Evolutionary conservation across 2,888 invertebrate genomes (phyloP).

Genomic region (Orchestes rusci): DNA sequence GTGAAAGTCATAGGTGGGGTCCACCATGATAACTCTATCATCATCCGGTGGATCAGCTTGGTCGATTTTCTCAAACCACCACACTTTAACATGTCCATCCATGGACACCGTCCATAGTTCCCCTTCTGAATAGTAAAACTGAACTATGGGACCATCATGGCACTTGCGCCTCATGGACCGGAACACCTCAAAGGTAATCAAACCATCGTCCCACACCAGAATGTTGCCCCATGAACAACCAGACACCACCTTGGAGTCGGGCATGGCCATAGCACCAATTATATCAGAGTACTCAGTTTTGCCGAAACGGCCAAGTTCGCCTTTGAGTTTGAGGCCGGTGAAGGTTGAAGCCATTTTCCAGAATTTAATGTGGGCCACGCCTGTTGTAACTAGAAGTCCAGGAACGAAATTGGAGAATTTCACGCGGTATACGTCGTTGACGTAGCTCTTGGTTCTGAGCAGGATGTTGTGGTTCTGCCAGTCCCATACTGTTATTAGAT

Average conservation of each 20-base stretch:
- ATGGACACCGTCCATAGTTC: slow-evolving; percentile 48
- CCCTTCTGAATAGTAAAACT: slow-evolving; percentile 45
- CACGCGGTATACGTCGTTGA: slow-evolving; percentile 70
- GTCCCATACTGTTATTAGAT: slow-evolving; percentile 81
- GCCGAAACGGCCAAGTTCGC: slow-evolving; percentile 83
- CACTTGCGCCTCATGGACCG: slow-evolving; percentile 65
- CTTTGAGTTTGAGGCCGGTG: slow-evolving; percentile 83
- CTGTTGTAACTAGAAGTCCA: slow-evolving; percentile 46
- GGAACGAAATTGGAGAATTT: slow-evolving; percentile 76
- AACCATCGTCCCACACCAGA: slow-evolving; percentile 82
- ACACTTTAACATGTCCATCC: slow-evolving; percentile 73
- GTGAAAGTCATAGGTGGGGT: slow-evolving; percentile 78
- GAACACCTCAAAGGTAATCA: slow-evolving; percentile 78
- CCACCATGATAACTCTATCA: slow-evolving; percentile 69
- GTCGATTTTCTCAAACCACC: slow-evolving; percentile 91
- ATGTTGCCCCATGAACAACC: slow-evolving; percentile 90
- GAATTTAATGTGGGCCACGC: slow-evolving; percentile 74
- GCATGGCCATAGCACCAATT: slow-evolving; percentile 73
- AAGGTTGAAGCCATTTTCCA: slow-evolving; percentile 92
- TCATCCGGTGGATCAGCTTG: slow-evolving; percentile 78
- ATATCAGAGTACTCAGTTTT: slow-evolving; percentile 90
- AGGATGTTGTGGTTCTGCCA: slow-evolving; percentile 73
- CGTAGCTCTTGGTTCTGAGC: slow-evolving; percentile 73
- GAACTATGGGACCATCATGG: slow-evolving; percentile 68
- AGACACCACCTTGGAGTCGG: slow-evolving; percentile 83